Percentiles rank a stretch among this genome's conserved stretches.
These are phyloP conservation scores for Petrolisthes cinctipes DNA, from an alignment of 2,888 invertebrate genomes.

Conservation along the genomic window DNA sequence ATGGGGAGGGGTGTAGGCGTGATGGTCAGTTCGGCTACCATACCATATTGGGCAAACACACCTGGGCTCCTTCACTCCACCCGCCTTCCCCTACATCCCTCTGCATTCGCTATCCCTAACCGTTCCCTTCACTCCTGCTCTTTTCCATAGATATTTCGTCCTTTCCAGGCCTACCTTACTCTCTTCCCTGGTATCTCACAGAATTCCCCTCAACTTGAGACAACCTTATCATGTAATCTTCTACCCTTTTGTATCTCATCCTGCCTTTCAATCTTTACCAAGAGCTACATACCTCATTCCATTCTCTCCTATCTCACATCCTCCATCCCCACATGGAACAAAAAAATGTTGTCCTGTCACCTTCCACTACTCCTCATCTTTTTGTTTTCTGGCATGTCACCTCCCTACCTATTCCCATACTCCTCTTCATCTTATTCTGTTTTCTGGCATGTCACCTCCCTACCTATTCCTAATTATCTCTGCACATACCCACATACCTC, in stretches of 20 bases:
- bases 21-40: background rate
- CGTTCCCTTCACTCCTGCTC: background rate
- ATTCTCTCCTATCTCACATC: background rate
- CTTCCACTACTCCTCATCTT: background rate
- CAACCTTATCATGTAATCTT: too few relatives aligned
- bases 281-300: background rate
- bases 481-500: background rate
- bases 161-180: background rate
- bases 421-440: background rate
- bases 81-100: background rate
- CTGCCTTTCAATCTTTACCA: too few relatives aligned
- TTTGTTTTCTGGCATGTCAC: too few relatives aligned
- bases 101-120: background rate
- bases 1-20: slow-evolving; percentile 6
- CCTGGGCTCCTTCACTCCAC: slow-evolving; percentile 6
- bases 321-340: too few relatives aligned
- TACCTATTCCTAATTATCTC: background rate
- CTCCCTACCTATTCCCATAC: background rate
- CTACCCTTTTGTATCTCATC: too few relatives aligned
- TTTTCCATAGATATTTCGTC: background rate
- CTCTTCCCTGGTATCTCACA: too few relatives aligned
- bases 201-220: too few relatives aligned
- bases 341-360: too few relatives aligned
- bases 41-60: slow-evolving; percentile 17
- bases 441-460: background rate